Evolutionary conservation across 1,140 invertebrate species (phyloP).

Genomic region (Drosophila miranda): DNA sequence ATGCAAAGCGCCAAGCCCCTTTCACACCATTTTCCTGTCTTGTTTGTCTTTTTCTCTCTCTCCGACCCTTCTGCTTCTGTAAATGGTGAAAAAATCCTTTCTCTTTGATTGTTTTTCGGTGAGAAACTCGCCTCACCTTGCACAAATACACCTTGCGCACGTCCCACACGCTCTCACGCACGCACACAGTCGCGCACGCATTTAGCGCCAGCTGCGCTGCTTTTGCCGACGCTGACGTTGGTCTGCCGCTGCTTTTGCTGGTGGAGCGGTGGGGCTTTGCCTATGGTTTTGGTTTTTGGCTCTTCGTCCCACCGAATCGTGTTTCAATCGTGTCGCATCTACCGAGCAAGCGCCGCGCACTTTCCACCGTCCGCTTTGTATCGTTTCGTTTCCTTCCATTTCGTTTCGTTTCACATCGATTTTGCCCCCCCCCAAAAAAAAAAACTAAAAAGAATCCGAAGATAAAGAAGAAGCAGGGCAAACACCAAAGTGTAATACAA

Average conservation of each 20-base stretch:
- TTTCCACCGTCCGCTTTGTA: slow-evolving; percentile 42
- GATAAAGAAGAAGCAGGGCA: slow-evolving; percentile 19
- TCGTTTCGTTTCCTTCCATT: slow-evolving; percentile 47
- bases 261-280: slow-evolving; percentile 16
- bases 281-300: slow-evolving; percentile 38
- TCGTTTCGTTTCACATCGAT: slow-evolving; percentile 36
- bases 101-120: too few species aligned
- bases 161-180: slow-evolving; percentile 10
- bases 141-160: too few species aligned
- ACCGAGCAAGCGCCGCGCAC: slow-evolving; percentile 74
- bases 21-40: too few species aligned
- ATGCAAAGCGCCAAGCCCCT: too few species aligned
- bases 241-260: neutral
- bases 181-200: slow-evolving; percentile 21
- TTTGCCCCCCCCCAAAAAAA: slow-evolving; percentile 10
- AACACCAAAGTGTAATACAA: slow-evolving; percentile 32
- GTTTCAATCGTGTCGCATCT: slow-evolving; percentile 73
- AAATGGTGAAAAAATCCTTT: too few species aligned
- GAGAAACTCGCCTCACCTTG: too few species aligned
- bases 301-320: slow-evolving; percentile 50
- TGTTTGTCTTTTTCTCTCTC: too few species aligned
- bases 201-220: slow-evolving; percentile 27
- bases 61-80: too few species aligned
- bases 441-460: slow-evolving; percentile 1
- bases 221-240: slow-evolving; percentile 17